These are phyloP conservation scores for Tanytarsus gracilentus DNA, from an alignment of 2,888 invertebrate genomes.

Conservation along the genomic window DNA sequence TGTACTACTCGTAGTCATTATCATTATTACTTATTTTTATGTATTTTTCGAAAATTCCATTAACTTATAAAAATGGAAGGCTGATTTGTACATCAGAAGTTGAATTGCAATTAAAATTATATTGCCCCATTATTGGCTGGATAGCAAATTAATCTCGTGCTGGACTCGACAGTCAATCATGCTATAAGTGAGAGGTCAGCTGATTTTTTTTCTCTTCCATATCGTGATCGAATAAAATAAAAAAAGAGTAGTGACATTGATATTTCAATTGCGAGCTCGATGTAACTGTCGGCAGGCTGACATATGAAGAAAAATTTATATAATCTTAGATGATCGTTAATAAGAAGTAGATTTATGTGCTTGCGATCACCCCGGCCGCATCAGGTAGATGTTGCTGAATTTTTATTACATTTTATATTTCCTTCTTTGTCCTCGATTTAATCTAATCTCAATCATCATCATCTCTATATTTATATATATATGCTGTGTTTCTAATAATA, in stretches of 20 bases:
- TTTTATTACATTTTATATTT: not conserved
- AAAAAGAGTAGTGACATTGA: slow-evolving; percentile 1
- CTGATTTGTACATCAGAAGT: no score
- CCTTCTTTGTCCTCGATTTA: not conserved
- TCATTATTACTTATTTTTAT: no score
- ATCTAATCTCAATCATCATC: not conserved
- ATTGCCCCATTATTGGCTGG: slow-evolving; percentile 2
- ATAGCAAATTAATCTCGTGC: slow-evolving; percentile 10
- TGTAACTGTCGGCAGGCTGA: not conserved
- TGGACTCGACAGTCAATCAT: not conserved
- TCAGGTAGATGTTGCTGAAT: not conserved
- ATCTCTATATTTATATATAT: no score
- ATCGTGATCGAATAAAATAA: no score
- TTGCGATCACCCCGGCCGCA: no score
- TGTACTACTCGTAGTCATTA: no score
- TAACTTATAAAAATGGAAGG: no score
- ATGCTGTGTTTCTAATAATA: no score
- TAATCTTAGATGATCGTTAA: no score
- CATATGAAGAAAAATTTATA: not conserved
- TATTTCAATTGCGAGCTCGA: not conserved
- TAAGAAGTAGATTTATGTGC: no score
- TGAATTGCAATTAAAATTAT: not conserved
- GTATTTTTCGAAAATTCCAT: no score
- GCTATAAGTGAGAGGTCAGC: slow-evolving; percentile 10
- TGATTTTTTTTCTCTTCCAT: no score